Base-by-base conservation (phyloP, 2,888 invertebrate genomes). In the Hydroisotoma schaefferi region DNA sequence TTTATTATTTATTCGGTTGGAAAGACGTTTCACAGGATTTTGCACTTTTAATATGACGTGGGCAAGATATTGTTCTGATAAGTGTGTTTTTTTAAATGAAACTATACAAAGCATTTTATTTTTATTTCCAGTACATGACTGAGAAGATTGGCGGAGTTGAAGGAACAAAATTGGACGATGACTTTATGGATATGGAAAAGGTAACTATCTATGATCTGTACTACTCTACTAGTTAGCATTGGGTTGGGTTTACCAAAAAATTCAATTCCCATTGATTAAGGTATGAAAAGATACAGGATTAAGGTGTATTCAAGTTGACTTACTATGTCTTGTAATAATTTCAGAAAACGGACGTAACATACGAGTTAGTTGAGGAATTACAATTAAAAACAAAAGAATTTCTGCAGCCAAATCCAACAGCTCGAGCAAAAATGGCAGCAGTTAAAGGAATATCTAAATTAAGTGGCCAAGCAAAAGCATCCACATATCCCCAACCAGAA, bases 141-240 rank as follows among this genome's bases (percentile, higher is more conserved):
- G 99, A 99, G 81, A 98, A 99, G 82, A 97, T 99, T 87, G 99
- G 99, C 70, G 97, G 98, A 78, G 99, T 97, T 73, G 98, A 99
- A 81, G 97, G 98, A 80, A 99, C 99, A 73, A 97, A 97, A 81
- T 84, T 99, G 77, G 98, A 98, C 81, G 87, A 97, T 80, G 97
- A 98, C 76, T 99, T 97, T 79, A 85, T 91, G 82, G 97, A 98
- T 78, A 97, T 99, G 97, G 99, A 99, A 83, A 88, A 92, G 82
- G 94, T 95, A 82, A 84, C 86, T 53, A 38, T 15, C 3, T 28
- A 22, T 46, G 37, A n/a, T 6, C n/a, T 26, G 27, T 27, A 49
- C 12, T 15, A 43, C 6, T 43, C 20, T 43, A 43, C 20, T 6
- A 6, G 10, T 18, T n/a, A n/a, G 6, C 18, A 10, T 15, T 46